Conservation (phyloP, 92 coral and sea anemone species). For the Actinostola sp. region DNA sequence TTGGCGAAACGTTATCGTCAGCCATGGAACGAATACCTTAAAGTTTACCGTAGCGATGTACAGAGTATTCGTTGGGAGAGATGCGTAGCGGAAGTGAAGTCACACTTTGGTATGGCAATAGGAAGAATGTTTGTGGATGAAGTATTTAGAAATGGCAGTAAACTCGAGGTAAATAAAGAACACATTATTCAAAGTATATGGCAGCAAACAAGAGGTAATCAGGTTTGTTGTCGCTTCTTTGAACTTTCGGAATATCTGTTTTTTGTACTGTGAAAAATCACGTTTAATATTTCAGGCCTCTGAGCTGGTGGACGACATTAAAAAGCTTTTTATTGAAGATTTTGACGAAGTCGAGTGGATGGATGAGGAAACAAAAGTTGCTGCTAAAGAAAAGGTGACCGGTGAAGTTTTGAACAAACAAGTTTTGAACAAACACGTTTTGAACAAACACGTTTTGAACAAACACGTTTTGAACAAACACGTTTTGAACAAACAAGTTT, state of each 20-base stretch:
- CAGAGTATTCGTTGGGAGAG: slow-evolving; percentile 33
- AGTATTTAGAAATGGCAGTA: slow-evolving; percentile 67
- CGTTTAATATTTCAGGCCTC: slow-evolving; percentile 47
- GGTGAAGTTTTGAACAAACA: background rate
- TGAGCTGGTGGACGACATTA: slow-evolving; percentile 57
- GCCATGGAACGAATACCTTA: slow-evolving; percentile 4
- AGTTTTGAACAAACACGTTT: background rate
- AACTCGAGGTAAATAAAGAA: slow-evolving; percentile 45
- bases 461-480: too few species aligned
- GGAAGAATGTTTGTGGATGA: slow-evolving; percentile 74
- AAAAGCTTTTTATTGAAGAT: slow-evolving; percentile 57
- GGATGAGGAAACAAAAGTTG: slow-evolving; percentile 61
- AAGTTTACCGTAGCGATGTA: background rate
- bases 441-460: too few species aligned
- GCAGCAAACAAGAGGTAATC: too few species aligned
- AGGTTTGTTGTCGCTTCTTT: too few species aligned
- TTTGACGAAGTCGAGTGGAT: slow-evolving; percentile 70
- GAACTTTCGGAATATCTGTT: too few species aligned
- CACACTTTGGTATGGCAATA: slow-evolving; percentile 60
- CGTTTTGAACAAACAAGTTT: too few species aligned
- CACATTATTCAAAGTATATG: too few species aligned
- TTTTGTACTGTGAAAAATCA: too few species aligned
- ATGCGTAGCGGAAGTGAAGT: slow-evolving; percentile 39
- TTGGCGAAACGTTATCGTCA: slow-evolving; percentile 55
- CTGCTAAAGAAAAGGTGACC: slow-evolving; percentile 72